Base-by-base conservation (phyloP, 2,797 vertebrate species). In the Decapterus maruadsi region DNA sequence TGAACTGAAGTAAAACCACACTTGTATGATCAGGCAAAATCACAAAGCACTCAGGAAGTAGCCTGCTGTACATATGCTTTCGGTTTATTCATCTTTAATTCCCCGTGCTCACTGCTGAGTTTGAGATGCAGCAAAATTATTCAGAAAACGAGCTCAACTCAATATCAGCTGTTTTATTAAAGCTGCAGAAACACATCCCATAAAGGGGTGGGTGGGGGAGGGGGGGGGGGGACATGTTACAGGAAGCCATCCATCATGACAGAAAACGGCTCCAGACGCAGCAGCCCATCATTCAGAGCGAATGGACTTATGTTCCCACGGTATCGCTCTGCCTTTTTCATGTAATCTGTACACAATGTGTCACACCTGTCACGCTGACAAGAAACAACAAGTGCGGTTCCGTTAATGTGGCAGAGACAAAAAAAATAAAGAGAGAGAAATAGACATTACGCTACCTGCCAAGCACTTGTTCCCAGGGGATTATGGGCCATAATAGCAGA, bases 361-460 rank as follows among this genome's bases (percentile, higher is more conserved):
- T 82, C 72, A 72, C 40, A 72, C 10, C 62, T 43, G 62, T 69
- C 82, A 66, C 66, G 26, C 74, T 22, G 48, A 63, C 65, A 53
- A 31, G 40, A 63, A 72, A 62, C 51, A 19, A 56, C 12, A 58
- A 42, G 36, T 66, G 54, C 40, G 57, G 22, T 40, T 48, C 31
- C 80, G 66, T 72, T 73, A 75, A 86, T 80, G 75, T 77, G 68
- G 40, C 60, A 51, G 46, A 14, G 40, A 17, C 8, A 45, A 6
- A 29, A 66, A 55, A 78, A 54, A 50, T 63, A 48, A 65, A 36
- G 8, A 36, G 34, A 8, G 34, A 36, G 34, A 72, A 89, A 64
- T 55, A 70, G 62, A 9, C 48, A 64, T 63, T 82, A 66, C 82
- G 78, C 68, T 68, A 85, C 85, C 86, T 81, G 81, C 83, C 83